phyloP scores from a whole-genome alignment of 2,888 invertebrate species.

The Mylabris sibirica region DNA sequence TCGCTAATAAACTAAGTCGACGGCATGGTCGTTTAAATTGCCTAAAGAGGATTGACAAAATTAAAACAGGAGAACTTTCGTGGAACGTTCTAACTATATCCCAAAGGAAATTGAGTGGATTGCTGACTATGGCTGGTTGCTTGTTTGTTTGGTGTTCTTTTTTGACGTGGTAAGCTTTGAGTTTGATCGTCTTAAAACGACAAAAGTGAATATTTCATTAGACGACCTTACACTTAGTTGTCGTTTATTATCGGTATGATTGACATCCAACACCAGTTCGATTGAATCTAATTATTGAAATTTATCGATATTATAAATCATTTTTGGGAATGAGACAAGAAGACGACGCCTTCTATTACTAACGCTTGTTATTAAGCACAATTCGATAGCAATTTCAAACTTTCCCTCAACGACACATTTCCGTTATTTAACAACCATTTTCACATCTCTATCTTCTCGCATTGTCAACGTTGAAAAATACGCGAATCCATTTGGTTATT shows the following conservation, averaged over 20 bases:
- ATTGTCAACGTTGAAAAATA: background rate
- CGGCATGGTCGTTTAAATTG: conserved; percentile 51
- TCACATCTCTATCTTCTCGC: background rate
- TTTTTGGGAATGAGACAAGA: too few relatives aligned
- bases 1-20: conserved; percentile 52
- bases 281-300: conserved; percentile 14
- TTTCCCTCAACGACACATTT: background rate
- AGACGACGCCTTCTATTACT: too few relatives aligned
- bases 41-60: conserved; percentile 57
- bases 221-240: conserved; percentile 20
- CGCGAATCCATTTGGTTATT: background rate
- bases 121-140: conserved; percentile 36
- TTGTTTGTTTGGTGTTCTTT: conserved; percentile 15
- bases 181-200: conserved; percentile 24
- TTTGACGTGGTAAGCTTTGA: background rate
- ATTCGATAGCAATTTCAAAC: background rate
- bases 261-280: background rate
- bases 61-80: conserved; percentile 50
- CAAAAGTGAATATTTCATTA: conserved; percentile 34
- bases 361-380: background rate
- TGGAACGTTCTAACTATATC: conserved; percentile 49
- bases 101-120: conserved; percentile 46
- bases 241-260: conserved; percentile 16
- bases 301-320: too few relatives aligned
- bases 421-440: background rate